Evolutionary conservation across 2,113 vertebrate species (phyloP), one percentile per base, ranked within the genome.

Genomic region (Panurus biarmicus): DNA sequence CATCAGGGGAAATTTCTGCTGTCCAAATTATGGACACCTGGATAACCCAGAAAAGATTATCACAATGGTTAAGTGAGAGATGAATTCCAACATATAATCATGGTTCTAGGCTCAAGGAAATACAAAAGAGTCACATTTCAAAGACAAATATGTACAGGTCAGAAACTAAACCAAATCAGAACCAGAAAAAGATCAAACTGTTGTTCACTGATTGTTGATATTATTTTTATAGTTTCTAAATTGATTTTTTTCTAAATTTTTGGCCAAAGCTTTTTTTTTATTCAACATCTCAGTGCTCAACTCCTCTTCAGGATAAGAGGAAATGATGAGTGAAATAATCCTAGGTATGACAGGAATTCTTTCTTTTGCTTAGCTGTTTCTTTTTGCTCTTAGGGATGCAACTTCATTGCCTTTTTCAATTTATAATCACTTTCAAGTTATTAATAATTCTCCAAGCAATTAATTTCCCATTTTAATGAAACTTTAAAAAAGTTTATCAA

Each of bases 221-320:
- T 10, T 65, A 16, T 57, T 88, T 77, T 45, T 22, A 78, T 28
- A 35, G 1, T 61, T 82, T 72, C 10, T 65, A 33, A 69, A 64
- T 14, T 20, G 5, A 69, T 19, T 5, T 21, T 36, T 76, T 90
- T 50, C 18, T 26, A 54, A 47, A 67, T 38, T 58, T 85, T 80
- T 74, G 2, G 19, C 14, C 6, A 16, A n/a, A 16, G 1, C 4
- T 42, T 48, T 16, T 36, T 21, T 33, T 61, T 48, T 38, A 0
- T 67, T 67, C 40, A 22, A 9, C 6, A 22, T 48, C 6, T 75
- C 8, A 16, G 7, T 35, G 25, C 7, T 57, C 17, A 65, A 5
- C 3, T 75, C 24, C 26, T 61, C 4, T 25, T 64, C 13, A 45
- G 6, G 1, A 31, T 45, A 72, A 69, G 19, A 76, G 8, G 7